A percentile compares a stretch with the other conserved stretches of the same genome.
phyloP scores from a whole-genome alignment of 2,888 invertebrate species.

The Isotomurus palustris region DNA sequence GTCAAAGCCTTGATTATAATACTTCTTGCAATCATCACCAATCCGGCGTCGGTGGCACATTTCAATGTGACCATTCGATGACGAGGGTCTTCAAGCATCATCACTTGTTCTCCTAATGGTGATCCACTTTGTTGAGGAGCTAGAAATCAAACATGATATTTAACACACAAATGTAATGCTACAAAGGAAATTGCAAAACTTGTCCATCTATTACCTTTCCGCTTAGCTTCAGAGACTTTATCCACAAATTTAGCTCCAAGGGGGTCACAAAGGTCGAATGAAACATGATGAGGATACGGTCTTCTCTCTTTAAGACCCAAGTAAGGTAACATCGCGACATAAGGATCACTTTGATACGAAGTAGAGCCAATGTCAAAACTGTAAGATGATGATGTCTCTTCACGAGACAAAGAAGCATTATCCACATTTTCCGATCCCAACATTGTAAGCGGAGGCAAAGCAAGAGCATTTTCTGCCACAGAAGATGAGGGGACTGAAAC shows the following conservation, averaged over 20 bases:
- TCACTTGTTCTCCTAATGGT: slow-evolving; percentile 55
- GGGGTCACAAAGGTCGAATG: slow-evolving; percentile 55
- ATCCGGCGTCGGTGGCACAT: slow-evolving; percentile 54
- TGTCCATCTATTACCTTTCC: background rate
- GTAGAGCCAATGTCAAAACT: background rate
- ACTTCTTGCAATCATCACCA: slow-evolving; percentile 56
- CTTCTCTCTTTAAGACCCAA: slow-evolving; percentile 51
- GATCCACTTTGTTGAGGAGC: slow-evolving; percentile 39
- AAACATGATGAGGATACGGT: slow-evolving; percentile 53
- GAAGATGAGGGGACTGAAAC: slow-evolving; percentile 1
- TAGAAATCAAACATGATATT: background rate
- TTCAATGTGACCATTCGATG: slow-evolving; percentile 56
- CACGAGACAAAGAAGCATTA: background rate
- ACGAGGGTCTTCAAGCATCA: slow-evolving; percentile 51
- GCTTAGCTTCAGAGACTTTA: slow-evolving; percentile 45
- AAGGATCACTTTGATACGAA: slow-evolving; percentile 2
- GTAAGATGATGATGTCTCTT: background rate
- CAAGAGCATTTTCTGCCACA: slow-evolving; percentile 33
- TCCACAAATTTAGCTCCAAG: slow-evolving; percentile 55
- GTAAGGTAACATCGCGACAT: slow-evolving; percentile 47
- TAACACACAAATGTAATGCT: background rate
- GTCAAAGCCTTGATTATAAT: slow-evolving; percentile 58
- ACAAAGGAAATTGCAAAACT: background rate
- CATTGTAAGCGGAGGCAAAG: slow-evolving; percentile 42
- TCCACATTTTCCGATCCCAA: background rate